Evolutionary conservation across 2,888 invertebrate genomes (phyloP).

Genomic region (Onthophagus sagittarius): DNA sequence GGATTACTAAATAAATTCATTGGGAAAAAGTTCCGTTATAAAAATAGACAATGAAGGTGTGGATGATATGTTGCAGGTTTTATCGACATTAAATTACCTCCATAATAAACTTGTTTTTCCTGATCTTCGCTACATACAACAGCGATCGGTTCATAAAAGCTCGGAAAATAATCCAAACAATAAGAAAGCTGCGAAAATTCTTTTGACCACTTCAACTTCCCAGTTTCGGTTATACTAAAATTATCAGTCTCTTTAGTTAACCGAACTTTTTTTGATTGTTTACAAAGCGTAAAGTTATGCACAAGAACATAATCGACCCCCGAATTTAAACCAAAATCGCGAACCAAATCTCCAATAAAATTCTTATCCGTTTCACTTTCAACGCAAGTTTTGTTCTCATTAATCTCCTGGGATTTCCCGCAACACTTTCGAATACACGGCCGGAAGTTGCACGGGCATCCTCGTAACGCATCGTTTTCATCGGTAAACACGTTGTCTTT

Average conservation of each 20-base stretch:
- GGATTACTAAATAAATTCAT: too few relatives aligned
- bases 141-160: conserved; percentile 1
- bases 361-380: neutral
- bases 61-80: too few relatives aligned
- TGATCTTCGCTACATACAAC: neutral
- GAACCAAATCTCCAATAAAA: neutral
- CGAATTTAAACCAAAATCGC: neutral
- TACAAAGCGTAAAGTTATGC: neutral
- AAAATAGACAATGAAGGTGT: too few relatives aligned
- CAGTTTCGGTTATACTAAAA: neutral
- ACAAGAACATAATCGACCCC: neutral
- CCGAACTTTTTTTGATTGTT: neutral
- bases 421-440: conserved; percentile 20
- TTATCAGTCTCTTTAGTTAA: neutral
- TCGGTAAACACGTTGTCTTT: neutral
- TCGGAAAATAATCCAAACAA: conserved; percentile 2
- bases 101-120: neutral
- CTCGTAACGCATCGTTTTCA: neutral
- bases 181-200: neutral
- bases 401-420: neutral
- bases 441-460: conserved; percentile 18
- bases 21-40: too few relatives aligned
- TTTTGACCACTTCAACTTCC: neutral
- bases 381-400: neutral
- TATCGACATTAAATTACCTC: neutral